phyloP scores from a whole-genome alignment of 2,113 vertebrate genomes.

The Salvelinus fontinalis region DNA sequence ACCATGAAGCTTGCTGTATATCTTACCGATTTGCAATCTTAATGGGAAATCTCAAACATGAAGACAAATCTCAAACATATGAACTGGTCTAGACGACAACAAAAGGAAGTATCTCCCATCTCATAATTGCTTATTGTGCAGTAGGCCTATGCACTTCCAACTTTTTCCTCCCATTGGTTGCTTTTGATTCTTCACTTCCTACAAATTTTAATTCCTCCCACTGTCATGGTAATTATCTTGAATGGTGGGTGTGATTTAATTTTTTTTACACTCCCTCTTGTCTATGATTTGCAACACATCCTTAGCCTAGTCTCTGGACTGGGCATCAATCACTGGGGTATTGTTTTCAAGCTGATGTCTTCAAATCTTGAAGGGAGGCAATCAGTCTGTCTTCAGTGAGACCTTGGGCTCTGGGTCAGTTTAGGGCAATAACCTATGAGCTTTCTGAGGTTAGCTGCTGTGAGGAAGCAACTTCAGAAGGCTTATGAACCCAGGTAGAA shows the following conservation, averaged over 20 bases:
- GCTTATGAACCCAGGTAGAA: conserved; percentile 19
- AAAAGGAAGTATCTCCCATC: background rate
- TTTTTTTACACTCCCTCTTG: conserved; percentile 6
- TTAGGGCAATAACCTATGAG: conserved; percentile 31
- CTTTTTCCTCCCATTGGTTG: background rate
- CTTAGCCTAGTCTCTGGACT: conserved; percentile 21
- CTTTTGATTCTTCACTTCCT: conserved; percentile 47
- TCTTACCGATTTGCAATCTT: too few relatives aligned
- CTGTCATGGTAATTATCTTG: conserved; percentile 61
- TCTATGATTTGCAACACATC: conserved; percentile 60
- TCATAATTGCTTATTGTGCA: background rate
- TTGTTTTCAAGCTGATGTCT: conserved; percentile 39
- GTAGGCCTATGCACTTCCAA: background rate
- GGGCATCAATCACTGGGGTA: conserved; percentile 36
- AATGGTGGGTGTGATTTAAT: too few relatives aligned
- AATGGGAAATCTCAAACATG: too few relatives aligned
- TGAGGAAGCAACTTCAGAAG: conserved; percentile 19
- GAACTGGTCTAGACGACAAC: background rate
- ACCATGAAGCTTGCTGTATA: too few relatives aligned
- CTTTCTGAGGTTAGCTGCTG: conserved; percentile 24
- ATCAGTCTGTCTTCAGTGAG: conserved; percentile 29
- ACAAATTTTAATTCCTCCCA: conserved; percentile 27
- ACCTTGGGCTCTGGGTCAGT: conserved; percentile 24
- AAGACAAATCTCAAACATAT: background rate
- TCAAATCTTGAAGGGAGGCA: conserved; percentile 24